Evolutionary conservation across 2,113 vertebrate species (phyloP).

Genomic region (Semicossyphus pulcher): DNA sequence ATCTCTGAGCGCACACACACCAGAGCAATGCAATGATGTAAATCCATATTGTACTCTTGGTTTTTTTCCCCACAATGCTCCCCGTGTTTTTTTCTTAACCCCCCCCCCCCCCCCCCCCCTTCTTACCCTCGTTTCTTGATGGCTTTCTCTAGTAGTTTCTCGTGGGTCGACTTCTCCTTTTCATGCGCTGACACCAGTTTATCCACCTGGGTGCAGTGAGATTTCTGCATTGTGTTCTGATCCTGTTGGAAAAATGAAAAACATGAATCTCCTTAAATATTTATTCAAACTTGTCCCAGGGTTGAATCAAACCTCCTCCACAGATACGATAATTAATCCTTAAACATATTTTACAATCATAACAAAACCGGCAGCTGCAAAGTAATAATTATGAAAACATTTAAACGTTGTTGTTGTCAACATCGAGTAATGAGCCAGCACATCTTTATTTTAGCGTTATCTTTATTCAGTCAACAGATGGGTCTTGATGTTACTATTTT

Average conservation of each 20-base stretch:
- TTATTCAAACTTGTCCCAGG: neutral
- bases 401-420: neutral
- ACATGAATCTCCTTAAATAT: neutral
- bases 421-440: constrained; percentile 18
- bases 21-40: no score
- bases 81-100: no score
- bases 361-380: neutral
- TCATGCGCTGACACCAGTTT: constrained; percentile 96
- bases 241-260: constrained; percentile 83
- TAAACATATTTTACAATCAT: neutral
- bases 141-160: constrained; percentile 96
- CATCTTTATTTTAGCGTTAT: no score
- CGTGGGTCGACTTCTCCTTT: constrained; percentile 92
- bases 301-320: neutral
- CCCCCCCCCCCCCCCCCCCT: no score
- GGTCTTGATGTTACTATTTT: constrained; percentile 20
- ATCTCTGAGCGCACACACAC: no score
- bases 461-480: constrained; percentile 36
- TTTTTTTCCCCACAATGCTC: no score
- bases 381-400: neutral
- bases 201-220: constrained; percentile 95
- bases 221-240: constrained; percentile 94
- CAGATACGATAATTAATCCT: neutral
- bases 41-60: no score
- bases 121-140: constrained; percentile 96